Conservation (phyloP, 2,888 invertebrate genomes). For the Hetaerina titia region DNA sequence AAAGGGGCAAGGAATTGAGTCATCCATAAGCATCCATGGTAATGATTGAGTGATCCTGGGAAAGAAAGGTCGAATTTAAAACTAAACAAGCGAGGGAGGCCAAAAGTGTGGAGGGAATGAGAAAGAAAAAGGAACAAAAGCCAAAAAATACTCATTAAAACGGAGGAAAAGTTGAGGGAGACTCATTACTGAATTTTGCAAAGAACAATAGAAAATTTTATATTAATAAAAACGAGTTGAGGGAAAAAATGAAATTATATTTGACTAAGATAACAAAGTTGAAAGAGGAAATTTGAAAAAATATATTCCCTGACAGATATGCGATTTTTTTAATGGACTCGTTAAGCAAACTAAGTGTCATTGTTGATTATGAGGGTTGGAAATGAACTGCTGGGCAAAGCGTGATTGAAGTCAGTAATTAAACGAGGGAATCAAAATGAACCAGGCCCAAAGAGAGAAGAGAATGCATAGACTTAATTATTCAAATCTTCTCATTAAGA, state of each 20-base stretch:
- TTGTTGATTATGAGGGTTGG: slow-evolving; percentile 66
- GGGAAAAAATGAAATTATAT: slow-evolving; percentile 59
- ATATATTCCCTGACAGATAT: slow-evolving; percentile 22
- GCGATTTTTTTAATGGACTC: slow-evolving; percentile 60
- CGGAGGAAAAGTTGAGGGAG: slow-evolving; percentile 60
- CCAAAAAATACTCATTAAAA: slow-evolving; percentile 62
- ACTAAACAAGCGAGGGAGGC: slow-evolving; percentile 8
- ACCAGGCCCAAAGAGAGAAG: slow-evolving; percentile 33
- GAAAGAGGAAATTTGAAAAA: slow-evolving; percentile 56
- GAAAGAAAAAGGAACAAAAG: slow-evolving; percentile 57
- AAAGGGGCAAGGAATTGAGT: neutral
- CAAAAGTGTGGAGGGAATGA: neutral
- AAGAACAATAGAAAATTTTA: slow-evolving; percentile 67
- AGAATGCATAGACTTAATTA: slow-evolving; percentile 60
- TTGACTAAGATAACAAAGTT: slow-evolving; percentile 67
- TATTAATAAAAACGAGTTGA: slow-evolving; percentile 50
- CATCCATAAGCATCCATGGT: neutral
- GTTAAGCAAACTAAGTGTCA: slow-evolving; percentile 67
- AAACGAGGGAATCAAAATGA: slow-evolving; percentile 62
- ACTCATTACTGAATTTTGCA: slow-evolving; percentile 65
- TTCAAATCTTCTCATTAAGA: slow-evolving; percentile 62
- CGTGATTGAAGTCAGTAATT: slow-evolving; percentile 65
- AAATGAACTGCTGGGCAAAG: slow-evolving; percentile 61
- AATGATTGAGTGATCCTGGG: slow-evolving; percentile 48
- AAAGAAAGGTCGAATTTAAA: slow-evolving; percentile 28